Conservation (phyloP, 2,888 invertebrate species). For the Drosophila siamana region DNA sequence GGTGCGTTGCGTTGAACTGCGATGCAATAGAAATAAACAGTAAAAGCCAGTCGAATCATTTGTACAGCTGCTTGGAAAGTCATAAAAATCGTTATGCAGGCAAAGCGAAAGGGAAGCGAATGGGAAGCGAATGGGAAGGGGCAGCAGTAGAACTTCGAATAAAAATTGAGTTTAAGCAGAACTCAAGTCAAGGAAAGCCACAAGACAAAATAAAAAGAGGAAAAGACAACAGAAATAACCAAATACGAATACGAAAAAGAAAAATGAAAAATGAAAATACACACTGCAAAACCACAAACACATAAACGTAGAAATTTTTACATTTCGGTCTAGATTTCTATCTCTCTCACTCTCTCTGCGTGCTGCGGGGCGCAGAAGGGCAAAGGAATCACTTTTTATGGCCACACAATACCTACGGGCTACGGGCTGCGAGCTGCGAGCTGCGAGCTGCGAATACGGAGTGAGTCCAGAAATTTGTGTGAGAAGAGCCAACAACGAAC, state of each 20-base stretch:
- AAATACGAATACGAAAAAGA: slow-evolving; percentile 6
- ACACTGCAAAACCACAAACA: slow-evolving; percentile 43
- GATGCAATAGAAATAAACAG: slow-evolving; percentile 42
- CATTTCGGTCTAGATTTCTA: slow-evolving; percentile 49
- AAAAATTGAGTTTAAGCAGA: slow-evolving; percentile 22
- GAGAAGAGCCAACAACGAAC: slow-evolving; percentile 33
- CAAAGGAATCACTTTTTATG: slow-evolving; percentile 44
- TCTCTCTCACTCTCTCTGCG: slow-evolving; percentile 7
- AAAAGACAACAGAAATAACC: slow-evolving; percentile 8
- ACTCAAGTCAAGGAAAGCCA: not conserved
- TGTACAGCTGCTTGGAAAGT: slow-evolving; percentile 49
- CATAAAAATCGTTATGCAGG: slow-evolving; percentile 56
- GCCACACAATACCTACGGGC: slow-evolving; percentile 46
- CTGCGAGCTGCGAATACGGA: slow-evolving; percentile 2
- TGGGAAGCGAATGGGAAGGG: slow-evolving; percentile 9
- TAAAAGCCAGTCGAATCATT: slow-evolving; percentile 54
- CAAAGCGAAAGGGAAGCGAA: slow-evolving; percentile 6
- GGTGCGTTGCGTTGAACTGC: not conserved
- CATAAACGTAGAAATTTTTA: slow-evolving; percentile 54
- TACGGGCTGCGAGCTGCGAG: no score
- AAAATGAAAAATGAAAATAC: slow-evolving; percentile 21
- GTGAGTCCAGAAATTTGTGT: slow-evolving; percentile 23
- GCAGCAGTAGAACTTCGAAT: slow-evolving; percentile 4
- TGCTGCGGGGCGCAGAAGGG: not conserved
- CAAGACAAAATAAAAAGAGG: slow-evolving; percentile 11